These are phyloP conservation scores for Metacarcinus magister DNA, from an alignment of 2,888 invertebrate genomes.

Conservation along the genomic window DNA sequence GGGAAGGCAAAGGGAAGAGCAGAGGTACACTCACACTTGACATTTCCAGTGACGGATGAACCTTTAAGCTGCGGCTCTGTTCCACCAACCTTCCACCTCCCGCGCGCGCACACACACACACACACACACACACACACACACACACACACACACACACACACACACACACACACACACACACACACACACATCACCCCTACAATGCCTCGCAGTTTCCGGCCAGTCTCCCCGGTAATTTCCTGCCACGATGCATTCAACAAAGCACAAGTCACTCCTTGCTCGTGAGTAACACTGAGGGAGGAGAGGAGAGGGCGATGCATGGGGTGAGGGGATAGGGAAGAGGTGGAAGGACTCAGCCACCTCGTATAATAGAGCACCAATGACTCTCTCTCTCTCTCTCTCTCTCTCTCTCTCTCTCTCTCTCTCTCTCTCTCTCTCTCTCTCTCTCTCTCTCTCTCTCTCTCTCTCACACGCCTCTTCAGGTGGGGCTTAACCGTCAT, in stretches of 20 bases:
- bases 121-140: slow-evolving; percentile 42
- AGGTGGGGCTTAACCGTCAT: slow-evolving; percentile 5
- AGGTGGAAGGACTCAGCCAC: not conserved
- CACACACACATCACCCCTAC: not conserved
- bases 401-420: slow-evolving; percentile 2
- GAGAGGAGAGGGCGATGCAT: not conserved
- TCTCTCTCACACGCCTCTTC: not conserved
- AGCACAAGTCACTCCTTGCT: not conserved
- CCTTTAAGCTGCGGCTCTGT: slow-evolving; percentile 12
- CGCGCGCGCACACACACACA: slow-evolving; percentile 3
- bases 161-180: slow-evolving; percentile 43
- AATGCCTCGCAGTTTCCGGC: not conserved
- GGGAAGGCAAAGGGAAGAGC: slow-evolving; percentile 22
- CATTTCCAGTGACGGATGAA: slow-evolving; percentile 42
- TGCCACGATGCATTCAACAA: slow-evolving; percentile 3
- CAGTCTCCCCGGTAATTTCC: not conserved
- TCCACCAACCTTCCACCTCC: not conserved
- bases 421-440: slow-evolving; percentile 20
- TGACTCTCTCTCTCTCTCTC: not conserved
- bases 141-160: slow-evolving; percentile 30
- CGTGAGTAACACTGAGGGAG: not conserved
- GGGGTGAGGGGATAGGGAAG: not conserved
- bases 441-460: not conserved
- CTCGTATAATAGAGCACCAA: not conserved
- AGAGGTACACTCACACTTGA: not conserved